Evolutionary conservation across 2,888 invertebrate species (phyloP).

Genomic region (Dioctria rufipes): DNA sequence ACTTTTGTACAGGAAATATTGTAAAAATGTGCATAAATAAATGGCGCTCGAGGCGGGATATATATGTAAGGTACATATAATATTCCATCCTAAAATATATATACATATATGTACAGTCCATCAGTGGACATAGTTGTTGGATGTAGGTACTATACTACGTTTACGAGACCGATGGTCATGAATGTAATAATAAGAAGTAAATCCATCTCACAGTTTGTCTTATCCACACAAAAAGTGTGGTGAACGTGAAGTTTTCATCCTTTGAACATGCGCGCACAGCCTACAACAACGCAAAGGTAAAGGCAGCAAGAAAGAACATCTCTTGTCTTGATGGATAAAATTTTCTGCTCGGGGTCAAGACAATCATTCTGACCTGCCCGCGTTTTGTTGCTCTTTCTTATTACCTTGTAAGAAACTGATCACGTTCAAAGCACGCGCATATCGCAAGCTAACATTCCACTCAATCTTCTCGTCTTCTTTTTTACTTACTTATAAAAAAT

Average conservation of each 20-base stretch:
- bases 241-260: slow-evolving; percentile 2
- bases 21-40: background rate
- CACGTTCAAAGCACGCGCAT: slow-evolving; percentile 57
- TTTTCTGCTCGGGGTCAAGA: slow-evolving; percentile 40
- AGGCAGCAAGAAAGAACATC: background rate
- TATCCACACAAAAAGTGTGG: slow-evolving; percentile 28
- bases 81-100: too few relatives aligned
- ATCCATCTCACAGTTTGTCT: slow-evolving; percentile 32
- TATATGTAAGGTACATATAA: background rate
- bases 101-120: too few relatives aligned
- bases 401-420: slow-evolving; percentile 18
- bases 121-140: too few relatives aligned
- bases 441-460: slow-evolving; percentile 54
- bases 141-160: too few relatives aligned
- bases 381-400: background rate
- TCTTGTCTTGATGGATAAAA: slow-evolving; percentile 36
- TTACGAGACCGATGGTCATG: background rate
- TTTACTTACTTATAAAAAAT: background rate
- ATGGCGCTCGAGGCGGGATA: background rate
- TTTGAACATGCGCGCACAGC: background rate
- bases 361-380: slow-evolving; percentile 49
- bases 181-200: slow-evolving; percentile 23
- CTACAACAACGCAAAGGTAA: too few relatives aligned
- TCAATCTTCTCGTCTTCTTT: slow-evolving; percentile 37
- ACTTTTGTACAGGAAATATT: background rate